Evolutionary conservation across 2,797 vertebrate genomes (phyloP).

Genomic region (Hozukius guyotensis): DNA sequence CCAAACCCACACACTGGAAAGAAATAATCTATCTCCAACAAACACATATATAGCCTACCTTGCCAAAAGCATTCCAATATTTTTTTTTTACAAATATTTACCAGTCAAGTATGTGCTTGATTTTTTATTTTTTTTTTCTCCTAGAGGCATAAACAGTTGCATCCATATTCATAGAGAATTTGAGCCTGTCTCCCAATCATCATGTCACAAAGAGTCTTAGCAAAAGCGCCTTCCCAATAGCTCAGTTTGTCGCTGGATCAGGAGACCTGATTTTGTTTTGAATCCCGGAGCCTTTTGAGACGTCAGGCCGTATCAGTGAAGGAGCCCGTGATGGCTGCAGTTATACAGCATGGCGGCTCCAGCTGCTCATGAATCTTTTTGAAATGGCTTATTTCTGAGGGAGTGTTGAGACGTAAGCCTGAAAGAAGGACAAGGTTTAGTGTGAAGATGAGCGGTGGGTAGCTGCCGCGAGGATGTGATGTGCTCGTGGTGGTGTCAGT

Average conservation of each 20-base stretch:
- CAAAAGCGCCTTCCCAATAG: conserved; percentile 78
- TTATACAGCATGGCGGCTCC: conserved; percentile 72
- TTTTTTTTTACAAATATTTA: conserved; percentile 75
- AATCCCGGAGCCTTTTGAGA: conserved; percentile 78
- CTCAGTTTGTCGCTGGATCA: conserved; percentile 81
- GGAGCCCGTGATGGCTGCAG: conserved; percentile 76
- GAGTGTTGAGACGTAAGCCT: conserved; percentile 81
- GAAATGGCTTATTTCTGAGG: conserved; percentile 83
- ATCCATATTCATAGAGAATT: conserved; percentile 86
- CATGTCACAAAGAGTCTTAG: conserved; percentile 84
- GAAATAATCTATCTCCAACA: conserved; percentile 75
- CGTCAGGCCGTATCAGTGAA: conserved; percentile 77
- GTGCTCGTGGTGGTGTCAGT: conserved; percentile 71
- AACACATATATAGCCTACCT: conserved; percentile 71
- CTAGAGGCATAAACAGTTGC: conserved; percentile 78
- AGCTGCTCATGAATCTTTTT: conserved; percentile 78
- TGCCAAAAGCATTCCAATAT: conserved; percentile 71
- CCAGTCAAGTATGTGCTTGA: conserved; percentile 77
- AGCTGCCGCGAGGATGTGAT: conserved; percentile 68
- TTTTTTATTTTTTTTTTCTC: conserved; percentile 57
- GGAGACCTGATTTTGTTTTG: conserved; percentile 84
- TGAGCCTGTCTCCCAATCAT: conserved; percentile 79
- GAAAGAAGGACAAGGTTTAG: conserved; percentile 84
- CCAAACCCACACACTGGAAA: conserved; percentile 80
- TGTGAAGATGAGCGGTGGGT: conserved; percentile 79